Base-by-base conservation (phyloP, 1,140 invertebrate species). In the Amyelois transitella region DNA sequence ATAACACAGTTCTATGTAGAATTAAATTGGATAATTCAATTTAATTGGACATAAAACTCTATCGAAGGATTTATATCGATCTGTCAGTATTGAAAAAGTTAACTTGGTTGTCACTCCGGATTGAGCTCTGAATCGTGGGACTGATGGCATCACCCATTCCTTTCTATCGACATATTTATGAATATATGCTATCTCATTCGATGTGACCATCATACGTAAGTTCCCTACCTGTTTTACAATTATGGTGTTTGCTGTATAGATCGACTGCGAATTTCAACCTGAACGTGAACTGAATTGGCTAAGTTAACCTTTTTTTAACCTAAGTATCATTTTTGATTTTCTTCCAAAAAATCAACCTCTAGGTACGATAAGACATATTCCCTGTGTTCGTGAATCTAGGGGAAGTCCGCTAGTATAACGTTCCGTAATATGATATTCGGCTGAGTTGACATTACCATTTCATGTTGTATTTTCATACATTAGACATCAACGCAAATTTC, bases 1-100 rank as follows among this genome's bases (percentile, higher is more conserved):
- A n/a, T n/a, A 14, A 38, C 32, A 14, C 32, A 38, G n/a, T 38
- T 38, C 12, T 14, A 32, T 6, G 25, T 48, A 12, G 45, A 48
- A 48, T 48, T 20, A 21, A 48, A 48, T 48, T 21, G 45, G 47
- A 43, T 51, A 62, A 43, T 55, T 38, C 20, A 55, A 21, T 28
- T 64, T 59, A 60, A 53, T 57, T 60, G 59, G 55, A 62, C 53
- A 56, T 68, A 53, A 58, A 58, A 49, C 51, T 53, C 55, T 38
- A 24, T 49, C 55, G 38, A 55, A n/a, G 45, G 48, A 60, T 68
- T 60, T 65, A 65, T 62, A 47, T 57, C 22, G 49, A 25, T 21
- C 48, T 18, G 22, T 28, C 51, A 18, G 51, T 52, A n/a, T n/a
- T n/a, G n/a, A n/a, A 61, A 57, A 64, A 63, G 58, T 56, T 51